These are phyloP conservation scores for Atethmia centrago DNA, from an alignment of 2,888 invertebrate genomes.

Conservation along the genomic window DNA sequence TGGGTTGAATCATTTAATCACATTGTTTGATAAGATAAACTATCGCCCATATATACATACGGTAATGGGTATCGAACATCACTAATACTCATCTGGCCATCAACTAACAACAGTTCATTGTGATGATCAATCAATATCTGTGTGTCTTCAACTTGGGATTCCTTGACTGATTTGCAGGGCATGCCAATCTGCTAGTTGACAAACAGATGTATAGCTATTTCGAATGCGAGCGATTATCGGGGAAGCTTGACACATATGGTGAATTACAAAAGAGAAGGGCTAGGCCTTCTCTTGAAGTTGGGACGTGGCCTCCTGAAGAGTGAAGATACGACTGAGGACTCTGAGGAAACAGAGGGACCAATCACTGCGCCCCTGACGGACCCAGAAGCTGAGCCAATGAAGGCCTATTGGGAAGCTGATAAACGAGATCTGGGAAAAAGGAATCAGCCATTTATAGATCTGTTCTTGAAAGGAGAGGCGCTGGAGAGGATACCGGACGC, in stretches of 20 bases:
- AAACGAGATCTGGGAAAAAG: conserved; percentile 78
- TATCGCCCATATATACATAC: conserved; percentile 74
- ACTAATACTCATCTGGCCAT: conserved; percentile 78
- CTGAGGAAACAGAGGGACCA: conserved; percentile 68
- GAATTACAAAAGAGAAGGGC: conserved; percentile 85
- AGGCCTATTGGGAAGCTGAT: conserved; percentile 88
- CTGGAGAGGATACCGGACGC: conserved; percentile 85
- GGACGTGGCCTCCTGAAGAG: conserved; percentile 75
- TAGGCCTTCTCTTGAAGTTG: conserved; percentile 86
- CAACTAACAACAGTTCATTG: conserved; percentile 79
- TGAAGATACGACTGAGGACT: conserved; percentile 75
- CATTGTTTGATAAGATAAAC: conserved; percentile 82
- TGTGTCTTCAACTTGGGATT: conserved; percentile 90
- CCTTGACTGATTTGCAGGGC: conserved; percentile 90
- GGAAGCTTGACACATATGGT: conserved; percentile 85
- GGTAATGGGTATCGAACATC: conserved; percentile 75
- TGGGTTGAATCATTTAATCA: conserved; percentile 80
- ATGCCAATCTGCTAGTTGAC: conserved; percentile 85
- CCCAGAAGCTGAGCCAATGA: conserved; percentile 82
- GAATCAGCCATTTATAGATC: conserved; percentile 83
- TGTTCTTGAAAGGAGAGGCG: conserved; percentile 80
- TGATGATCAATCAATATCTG: conserved; percentile 86
- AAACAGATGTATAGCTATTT: conserved; percentile 83
- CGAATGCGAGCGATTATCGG: conserved; percentile 82
- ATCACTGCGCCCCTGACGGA: conserved; percentile 61